Base-by-base conservation (phyloP, 2,888 invertebrate genomes). In the Polydrusus pterygomalis region DNA sequence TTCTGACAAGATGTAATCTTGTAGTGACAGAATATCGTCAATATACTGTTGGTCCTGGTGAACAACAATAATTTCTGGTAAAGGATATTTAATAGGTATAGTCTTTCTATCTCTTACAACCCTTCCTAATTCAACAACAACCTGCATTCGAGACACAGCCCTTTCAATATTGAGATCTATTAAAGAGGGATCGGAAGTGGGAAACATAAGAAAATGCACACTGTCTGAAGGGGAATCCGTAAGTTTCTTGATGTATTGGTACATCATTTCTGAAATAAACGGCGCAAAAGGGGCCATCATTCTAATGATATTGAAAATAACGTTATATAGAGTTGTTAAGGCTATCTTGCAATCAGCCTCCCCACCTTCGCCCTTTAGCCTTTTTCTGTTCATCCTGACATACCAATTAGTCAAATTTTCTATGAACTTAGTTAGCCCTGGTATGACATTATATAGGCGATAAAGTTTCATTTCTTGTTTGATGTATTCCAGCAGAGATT, bases 371-470 rank as follows among this genome's bases (percentile, higher is more conserved):
- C 98, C 98, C 90, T 98, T 99, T 77, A 99, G 91, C 67, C 99
- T 91, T 82, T 93, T 95, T 72, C 99, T 92, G 87, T 99, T 99
- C 93, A 99, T 95, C 78, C 99, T 91, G 38, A 99, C 97, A 87
- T 99, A 99, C 98, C 98, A 98, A 87, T 99, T 99, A 34, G 99
- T 99, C 3, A 99, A 91, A 85, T 98, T 96, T 85, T 99, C 98
- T 80, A 99, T 97, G 87, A 97, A 99, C 86, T 97, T 97, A 0
- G 98, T 95, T 51, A 99, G 89, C 70, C 94, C 90, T 0, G 98
- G 98, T 10, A 98, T 94, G 10, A 99, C 99, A 0, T 98, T 98
- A 86, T 98, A 99, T 69, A 99, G 89, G 70, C 95, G 93, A 86
- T 99, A 99, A 0, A 95, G 94, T 82, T 92, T 92, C 99, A 99